Evolutionary conservation across 2,888 invertebrate genomes (phyloP).

Genomic region (Serrognathus titanus): DNA sequence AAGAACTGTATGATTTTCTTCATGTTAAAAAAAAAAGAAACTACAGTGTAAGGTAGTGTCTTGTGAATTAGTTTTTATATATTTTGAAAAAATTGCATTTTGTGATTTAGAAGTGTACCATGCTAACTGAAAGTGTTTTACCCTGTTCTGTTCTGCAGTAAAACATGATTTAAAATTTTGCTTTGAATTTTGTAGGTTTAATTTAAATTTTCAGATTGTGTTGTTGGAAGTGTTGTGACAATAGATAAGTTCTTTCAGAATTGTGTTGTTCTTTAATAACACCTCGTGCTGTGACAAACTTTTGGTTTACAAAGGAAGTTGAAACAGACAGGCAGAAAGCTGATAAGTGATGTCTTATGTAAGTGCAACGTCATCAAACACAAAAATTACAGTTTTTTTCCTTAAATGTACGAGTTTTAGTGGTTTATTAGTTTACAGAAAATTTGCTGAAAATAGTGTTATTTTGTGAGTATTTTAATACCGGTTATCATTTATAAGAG

Average conservation of each 20-base stretch:
- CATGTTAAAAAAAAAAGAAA: slow-evolving; percentile 18
- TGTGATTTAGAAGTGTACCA: slow-evolving; percentile 9
- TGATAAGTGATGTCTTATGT: too few relatives aligned
- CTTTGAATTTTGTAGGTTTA: slow-evolving; percentile 5
- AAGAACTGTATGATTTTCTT: slow-evolving; percentile 27
- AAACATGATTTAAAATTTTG: slow-evolving; percentile 12
- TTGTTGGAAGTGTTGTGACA: slow-evolving; percentile 21
- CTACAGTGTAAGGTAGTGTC: slow-evolving; percentile 25
- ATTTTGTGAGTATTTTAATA: too few relatives aligned
- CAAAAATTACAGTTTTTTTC: too few relatives aligned
- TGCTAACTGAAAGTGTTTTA: slow-evolving; percentile 9
- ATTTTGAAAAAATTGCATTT: slow-evolving; percentile 1
- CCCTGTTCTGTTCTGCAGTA: not conserved
- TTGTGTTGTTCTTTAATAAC: slow-evolving; percentile 17
- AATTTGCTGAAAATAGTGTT: too few relatives aligned
- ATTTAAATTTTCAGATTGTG: slow-evolving; percentile 16
- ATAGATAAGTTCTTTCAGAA: slow-evolving; percentile 29
- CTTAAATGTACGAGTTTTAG: too few relatives aligned
- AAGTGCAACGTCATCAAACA: too few relatives aligned
- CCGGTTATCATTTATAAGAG: too few relatives aligned
- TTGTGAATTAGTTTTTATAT: slow-evolving; percentile 19
- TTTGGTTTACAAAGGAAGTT: not conserved
- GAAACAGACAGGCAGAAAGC: too few relatives aligned
- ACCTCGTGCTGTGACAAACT: slow-evolving; percentile 15
- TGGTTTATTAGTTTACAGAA: too few relatives aligned